Evolutionary conservation across 2,113 vertebrate species (phyloP).

Genomic region (Sorex araneus): DNA sequence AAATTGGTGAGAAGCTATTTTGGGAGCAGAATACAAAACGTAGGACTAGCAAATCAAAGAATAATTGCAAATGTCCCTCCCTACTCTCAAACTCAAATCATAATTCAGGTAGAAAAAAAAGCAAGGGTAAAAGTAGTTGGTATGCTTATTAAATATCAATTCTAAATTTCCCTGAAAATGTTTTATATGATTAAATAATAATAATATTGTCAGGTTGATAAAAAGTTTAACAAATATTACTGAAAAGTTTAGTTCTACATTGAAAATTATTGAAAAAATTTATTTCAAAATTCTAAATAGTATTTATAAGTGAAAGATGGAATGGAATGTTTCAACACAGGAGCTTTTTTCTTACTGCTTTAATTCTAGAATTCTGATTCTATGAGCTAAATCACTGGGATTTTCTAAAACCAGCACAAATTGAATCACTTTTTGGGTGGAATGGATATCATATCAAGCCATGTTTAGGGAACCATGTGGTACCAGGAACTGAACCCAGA

Average conservation of each 20-base stretch:
- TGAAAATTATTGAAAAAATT: conserved; percentile 28
- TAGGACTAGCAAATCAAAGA: conserved; percentile 15
- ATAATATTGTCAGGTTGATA: conserved; percentile 31
- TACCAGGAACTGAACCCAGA: no score
- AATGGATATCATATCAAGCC: no score
- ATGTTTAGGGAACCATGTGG: no score
- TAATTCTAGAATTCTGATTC: conserved; percentile 20
- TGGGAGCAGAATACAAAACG: conserved; percentile 3
- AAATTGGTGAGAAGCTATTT: not conserved
- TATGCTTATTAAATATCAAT: not conserved
- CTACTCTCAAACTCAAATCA: not conserved
- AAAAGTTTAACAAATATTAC: not conserved
- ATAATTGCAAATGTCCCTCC: conserved; percentile 55
- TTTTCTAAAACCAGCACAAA: conserved; percentile 47
- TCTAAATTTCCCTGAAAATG: conserved; percentile 42
- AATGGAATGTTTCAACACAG: not conserved
- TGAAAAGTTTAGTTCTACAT: not conserved
- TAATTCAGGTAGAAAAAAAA: not conserved
- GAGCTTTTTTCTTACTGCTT: conserved; percentile 13
- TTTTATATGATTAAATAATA: conserved; percentile 31
- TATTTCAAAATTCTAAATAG: conserved; percentile 44
- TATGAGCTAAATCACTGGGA: conserved; percentile 6
- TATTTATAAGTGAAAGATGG: conserved; percentile 1
- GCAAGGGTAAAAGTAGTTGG: no score
- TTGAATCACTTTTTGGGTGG: no score